phyloP scores from a whole-genome alignment of 1,140 invertebrate genomes.

The Branchinecta lynchi region DNA sequence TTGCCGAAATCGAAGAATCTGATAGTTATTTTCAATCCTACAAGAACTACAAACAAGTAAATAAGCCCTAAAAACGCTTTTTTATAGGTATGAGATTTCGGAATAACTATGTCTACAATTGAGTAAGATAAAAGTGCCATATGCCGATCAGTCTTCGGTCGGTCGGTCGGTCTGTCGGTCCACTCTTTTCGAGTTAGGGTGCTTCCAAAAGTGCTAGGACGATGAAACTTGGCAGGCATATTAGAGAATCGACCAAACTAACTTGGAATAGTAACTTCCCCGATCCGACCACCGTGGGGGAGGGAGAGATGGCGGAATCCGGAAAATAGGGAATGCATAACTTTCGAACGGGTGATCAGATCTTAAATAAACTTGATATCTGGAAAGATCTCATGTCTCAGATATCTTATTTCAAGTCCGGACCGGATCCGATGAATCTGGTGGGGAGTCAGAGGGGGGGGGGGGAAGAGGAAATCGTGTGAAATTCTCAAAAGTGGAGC shows the following conservation, averaged over 20 bases:
- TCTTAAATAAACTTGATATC: background rate
- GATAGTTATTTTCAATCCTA: no score
- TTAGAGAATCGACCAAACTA: background rate
- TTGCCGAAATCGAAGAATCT: no score
- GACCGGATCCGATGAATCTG: background rate
- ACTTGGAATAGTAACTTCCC: background rate
- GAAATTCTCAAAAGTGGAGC: conserved; percentile 4
- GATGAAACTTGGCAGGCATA: conserved; percentile 8
- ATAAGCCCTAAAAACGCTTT: no score
- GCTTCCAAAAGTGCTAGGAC: background rate
- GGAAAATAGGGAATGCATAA: background rate
- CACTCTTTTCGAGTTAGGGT: no score
- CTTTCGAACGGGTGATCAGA: conserved; percentile 1
- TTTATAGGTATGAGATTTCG: no score
- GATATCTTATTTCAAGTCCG: conserved; percentile 2
- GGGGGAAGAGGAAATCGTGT: background rate
- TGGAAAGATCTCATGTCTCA: no score
- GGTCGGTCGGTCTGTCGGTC: background rate
- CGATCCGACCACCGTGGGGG: background rate
- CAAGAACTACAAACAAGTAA: no score
- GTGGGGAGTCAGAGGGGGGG: no score
- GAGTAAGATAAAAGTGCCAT: no score
- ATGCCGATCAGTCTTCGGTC: background rate
- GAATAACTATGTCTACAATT: no score
- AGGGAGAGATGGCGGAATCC: background rate